A percentile compares a stretch with the other conserved stretches of the same genome.
Conservation (phyloP, 2,888 invertebrate species). For the Choreutis nemorana region DNA sequence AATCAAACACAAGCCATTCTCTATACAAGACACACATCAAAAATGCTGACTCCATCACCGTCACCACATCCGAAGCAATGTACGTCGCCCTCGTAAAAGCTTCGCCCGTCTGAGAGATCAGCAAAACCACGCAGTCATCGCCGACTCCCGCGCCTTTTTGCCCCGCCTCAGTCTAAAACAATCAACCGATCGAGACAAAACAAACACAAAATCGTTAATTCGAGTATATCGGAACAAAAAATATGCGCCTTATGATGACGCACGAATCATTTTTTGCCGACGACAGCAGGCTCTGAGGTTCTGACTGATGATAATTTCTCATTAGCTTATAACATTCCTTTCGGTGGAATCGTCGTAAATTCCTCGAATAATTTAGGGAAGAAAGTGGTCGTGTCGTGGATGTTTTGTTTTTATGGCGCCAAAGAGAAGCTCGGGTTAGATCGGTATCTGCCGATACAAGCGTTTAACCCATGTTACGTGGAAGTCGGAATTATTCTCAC, state of each 20-base stretch:
- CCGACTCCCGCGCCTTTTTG: slow-evolving; percentile 43
- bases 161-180: slow-evolving; percentile 45
- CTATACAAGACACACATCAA: no score
- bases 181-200: slow-evolving; percentile 42
- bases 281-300: slow-evolving; percentile 35
- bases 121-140: slow-evolving; percentile 46
- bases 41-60: slow-evolving; percentile 25
- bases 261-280: slow-evolving; percentile 52
- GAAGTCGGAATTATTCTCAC: slow-evolving; percentile 57
- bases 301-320: slow-evolving; percentile 66
- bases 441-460: slow-evolving; percentile 61
- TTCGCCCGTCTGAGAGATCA: slow-evolving; percentile 18
- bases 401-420: slow-evolving; percentile 67
- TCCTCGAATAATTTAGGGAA: slow-evolving; percentile 63
- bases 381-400: slow-evolving; percentile 59
- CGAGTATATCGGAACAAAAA: slow-evolving; percentile 44
- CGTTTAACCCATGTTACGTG: slow-evolving; percentile 64
- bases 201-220: slow-evolving; percentile 42
- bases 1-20: slow-evolving; percentile 14
- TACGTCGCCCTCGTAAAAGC: slow-evolving; percentile 19
- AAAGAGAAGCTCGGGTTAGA: slow-evolving; percentile 58
- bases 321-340: slow-evolving; percentile 64
- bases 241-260: slow-evolving; percentile 29
- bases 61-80: slow-evolving; percentile 27
- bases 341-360: slow-evolving; percentile 60